Evolutionary conservation across 2,113 vertebrate genomes (phyloP), one percentile per base, ranked within the genome.

Genomic region (Indri indri): DNA sequence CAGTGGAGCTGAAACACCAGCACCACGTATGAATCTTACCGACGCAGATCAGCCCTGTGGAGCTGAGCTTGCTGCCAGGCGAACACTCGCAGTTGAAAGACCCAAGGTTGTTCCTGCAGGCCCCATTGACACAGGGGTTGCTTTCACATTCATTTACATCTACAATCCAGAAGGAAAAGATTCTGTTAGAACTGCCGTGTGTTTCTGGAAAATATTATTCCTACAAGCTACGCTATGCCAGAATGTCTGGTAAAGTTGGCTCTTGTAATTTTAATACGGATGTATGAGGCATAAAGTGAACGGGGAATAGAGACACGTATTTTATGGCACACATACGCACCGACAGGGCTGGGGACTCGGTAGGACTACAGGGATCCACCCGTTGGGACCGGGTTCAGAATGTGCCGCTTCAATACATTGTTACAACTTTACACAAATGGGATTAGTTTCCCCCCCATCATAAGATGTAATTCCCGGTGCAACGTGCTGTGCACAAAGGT

Each of bases 111-210:
- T 99, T 99, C 97, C 98, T 99, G 97, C 99, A 99, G 94, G 98
- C 98, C 61, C 99, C 98, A 92, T 98, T 99, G 96, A 98, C 98
- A 98, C 99, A 99, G 0, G 99, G 99, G 76, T 96, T 99, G 95
- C 98, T 99, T 97, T 99, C 99, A 98, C 99, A 99, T 98, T 99
- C 99, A 94, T 99, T 99, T 98, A 99, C 96, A 97, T 99, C 99
- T 99, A 97, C 47, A 98, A 97, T 86, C 90, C 97, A 98, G 97
- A 98, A 98, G 98, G 86, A 97, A 98, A 98, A 98, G 91, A 94
- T 94, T 96, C 83, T 96, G 80, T 98, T 97, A 98, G 95, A 97
- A 94, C 47, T 59, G 80, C 4, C 0, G 89, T 87, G 90, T 96
- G 79, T 95, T 98, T 97, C 97, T 98, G 96, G 88, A 96, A 98